A percentile compares a stretch with the other conserved stretches of the same genome.
phyloP scores from a whole-genome alignment of 2,888 invertebrate genomes.

The Junonia oenone region DNA sequence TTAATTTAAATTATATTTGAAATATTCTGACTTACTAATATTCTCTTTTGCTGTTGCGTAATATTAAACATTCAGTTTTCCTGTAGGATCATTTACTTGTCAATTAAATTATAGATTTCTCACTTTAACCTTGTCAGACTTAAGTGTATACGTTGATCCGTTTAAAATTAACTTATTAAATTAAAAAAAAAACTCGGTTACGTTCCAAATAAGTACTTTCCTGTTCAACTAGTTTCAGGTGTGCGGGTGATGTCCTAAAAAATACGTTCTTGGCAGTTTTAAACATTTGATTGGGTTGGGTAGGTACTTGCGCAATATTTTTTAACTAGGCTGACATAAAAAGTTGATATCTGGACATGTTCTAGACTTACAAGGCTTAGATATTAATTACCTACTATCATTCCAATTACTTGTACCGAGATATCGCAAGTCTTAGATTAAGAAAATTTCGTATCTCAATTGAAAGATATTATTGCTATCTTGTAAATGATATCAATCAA shows the following conservation, averaged over 20 bases:
- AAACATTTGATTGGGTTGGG: not conserved
- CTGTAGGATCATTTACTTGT: not conserved
- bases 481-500: not conserved
- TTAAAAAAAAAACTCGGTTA: not conserved
- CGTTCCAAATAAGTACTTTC: not conserved
- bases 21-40: not conserved
- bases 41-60: not conserved
- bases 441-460: not conserved
- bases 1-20: not conserved
- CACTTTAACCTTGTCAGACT: not conserved
- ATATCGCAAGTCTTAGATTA: not conserved
- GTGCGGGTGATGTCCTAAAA: not conserved
- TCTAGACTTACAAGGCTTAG: not conserved
- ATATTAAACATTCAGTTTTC: not conserved
- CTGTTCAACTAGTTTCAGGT: not conserved
- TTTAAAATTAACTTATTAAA: not conserved
- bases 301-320: conserved; percentile 1
- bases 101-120: not conserved
- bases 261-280: not conserved
- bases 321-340: not conserved
- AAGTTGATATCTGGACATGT: not conserved
- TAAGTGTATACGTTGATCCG: not conserved
- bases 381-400: not conserved
- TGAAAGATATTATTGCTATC: not conserved
- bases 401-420: not conserved